Conservation (phyloP, 2,797 vertebrate species). For the Selene dorsalis region DNA sequence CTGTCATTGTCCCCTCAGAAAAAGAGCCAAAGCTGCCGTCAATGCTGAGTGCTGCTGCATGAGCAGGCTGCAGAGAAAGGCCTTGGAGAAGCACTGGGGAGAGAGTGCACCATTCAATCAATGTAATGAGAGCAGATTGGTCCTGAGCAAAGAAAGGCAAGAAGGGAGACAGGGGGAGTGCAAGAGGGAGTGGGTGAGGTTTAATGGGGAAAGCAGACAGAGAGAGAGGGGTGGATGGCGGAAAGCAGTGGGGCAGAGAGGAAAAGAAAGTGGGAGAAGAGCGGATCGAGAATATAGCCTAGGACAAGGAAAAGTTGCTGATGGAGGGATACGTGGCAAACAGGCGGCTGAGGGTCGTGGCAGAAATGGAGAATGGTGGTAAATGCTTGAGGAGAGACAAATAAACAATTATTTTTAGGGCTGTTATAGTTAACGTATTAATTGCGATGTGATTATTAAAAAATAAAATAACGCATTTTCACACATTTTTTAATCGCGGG, state of each 20-base stretch:
- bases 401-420: conserved; percentile 70
- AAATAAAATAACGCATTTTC: no score
- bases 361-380: conserved; percentile 14
- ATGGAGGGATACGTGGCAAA: conserved; percentile 36
- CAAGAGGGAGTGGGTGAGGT: background rate
- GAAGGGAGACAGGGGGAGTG: conserved; percentile 13
- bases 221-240: conserved; percentile 19
- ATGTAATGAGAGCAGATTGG: conserved; percentile 81
- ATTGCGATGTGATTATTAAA: no score
- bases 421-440: no score
- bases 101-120: conserved; percentile 77
- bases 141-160: conserved; percentile 61
- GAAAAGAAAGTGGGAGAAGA: conserved; percentile 24
- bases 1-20: conserved; percentile 58
- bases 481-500: no score
- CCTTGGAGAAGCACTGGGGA: conserved; percentile 66
- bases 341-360: conserved; percentile 11
- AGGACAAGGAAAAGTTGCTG: conserved; percentile 42
- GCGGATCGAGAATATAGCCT: conserved; percentile 17
- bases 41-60: conserved; percentile 58
- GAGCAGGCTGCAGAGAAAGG: conserved; percentile 71
- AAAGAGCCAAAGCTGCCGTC: conserved; percentile 43
- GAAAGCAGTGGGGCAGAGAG: conserved; percentile 26
- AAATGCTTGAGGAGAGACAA: conserved; percentile 37
- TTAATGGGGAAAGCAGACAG: conserved; percentile 28